These are phyloP conservation scores for Pseudachorutes palmiensis DNA, from an alignment of 1,140 invertebrate species.

Conservation along the genomic window DNA sequence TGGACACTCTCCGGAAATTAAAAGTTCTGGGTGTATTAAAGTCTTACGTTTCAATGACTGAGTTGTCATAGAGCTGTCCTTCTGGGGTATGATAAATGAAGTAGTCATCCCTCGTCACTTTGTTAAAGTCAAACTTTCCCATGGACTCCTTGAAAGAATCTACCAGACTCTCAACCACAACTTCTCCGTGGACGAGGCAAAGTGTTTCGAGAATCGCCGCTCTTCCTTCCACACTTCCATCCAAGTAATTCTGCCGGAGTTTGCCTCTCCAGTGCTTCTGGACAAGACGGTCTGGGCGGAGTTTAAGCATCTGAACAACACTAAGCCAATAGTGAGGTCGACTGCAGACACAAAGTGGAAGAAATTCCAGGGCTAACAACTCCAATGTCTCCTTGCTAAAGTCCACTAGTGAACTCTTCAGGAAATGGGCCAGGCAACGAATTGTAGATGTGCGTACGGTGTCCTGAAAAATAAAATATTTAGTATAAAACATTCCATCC, in stretches of 20 bases:
- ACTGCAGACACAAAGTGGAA: not conserved
- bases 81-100: constrained; percentile 80
- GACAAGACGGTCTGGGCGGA: not conserved
- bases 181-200: not conserved
- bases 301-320: not conserved
- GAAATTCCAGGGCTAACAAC: not conserved
- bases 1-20: not conserved
- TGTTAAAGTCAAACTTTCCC: constrained; percentile 54
- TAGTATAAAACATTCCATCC: no score
- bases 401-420: no score
- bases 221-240: not conserved
- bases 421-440: no score
- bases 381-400: no score
- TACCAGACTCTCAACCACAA: not conserved
- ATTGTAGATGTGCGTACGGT: no score
- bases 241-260: not conserved
- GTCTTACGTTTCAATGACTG: constrained; percentile 69
- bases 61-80: constrained; percentile 84
- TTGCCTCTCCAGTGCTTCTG: not conserved
- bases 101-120: constrained; percentile 76
- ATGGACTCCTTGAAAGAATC: constrained; percentile 41
- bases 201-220: not conserved
- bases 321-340: not conserved
- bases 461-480: no score
- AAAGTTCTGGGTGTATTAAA: constrained; percentile 6